phyloP scores from a whole-genome alignment of 1,140 invertebrate species.

The Anastrepha obliqua region DNA sequence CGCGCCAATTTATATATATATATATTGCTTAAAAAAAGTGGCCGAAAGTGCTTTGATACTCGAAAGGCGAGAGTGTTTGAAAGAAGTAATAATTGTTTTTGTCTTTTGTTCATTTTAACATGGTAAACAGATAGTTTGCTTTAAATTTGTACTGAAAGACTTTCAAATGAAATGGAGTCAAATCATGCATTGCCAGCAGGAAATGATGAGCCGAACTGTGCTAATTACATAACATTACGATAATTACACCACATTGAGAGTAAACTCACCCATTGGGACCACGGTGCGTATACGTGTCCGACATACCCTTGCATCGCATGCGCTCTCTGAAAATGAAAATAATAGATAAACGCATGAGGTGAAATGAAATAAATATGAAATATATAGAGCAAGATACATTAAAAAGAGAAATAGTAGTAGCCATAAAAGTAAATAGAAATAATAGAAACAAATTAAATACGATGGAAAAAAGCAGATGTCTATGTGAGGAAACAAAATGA shows the following conservation, averaged over 20 bases:
- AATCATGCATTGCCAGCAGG: background rate
- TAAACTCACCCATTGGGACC: conserved; percentile 15
- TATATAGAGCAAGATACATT: background rate
- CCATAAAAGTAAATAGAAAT: background rate
- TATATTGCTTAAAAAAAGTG: too few species aligned
- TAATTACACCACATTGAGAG: conserved; percentile 6
- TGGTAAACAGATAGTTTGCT: too few species aligned
- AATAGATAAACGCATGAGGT: background rate
- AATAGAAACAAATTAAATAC: too few species aligned
- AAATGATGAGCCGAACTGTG: background rate
- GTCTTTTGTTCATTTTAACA: too few species aligned
- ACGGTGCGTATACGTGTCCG: conserved; percentile 49
- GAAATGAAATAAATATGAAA: background rate
- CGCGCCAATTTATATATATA: too few species aligned
- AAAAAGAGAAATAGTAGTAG: background rate
- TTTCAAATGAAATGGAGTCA: background rate
- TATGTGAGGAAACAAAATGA: too few species aligned
- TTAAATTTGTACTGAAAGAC: too few species aligned
- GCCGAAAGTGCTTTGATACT: too few species aligned
- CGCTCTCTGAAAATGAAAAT: conserved; percentile 17
- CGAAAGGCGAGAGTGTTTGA: too few species aligned
- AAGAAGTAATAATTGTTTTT: too few species aligned
- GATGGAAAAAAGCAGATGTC: too few species aligned
- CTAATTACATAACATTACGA: background rate
- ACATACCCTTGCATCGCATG: background rate